Evolutionary conservation across 2,797 vertebrate genomes (phyloP).

Genomic region (Lepus oiostolus): DNA sequence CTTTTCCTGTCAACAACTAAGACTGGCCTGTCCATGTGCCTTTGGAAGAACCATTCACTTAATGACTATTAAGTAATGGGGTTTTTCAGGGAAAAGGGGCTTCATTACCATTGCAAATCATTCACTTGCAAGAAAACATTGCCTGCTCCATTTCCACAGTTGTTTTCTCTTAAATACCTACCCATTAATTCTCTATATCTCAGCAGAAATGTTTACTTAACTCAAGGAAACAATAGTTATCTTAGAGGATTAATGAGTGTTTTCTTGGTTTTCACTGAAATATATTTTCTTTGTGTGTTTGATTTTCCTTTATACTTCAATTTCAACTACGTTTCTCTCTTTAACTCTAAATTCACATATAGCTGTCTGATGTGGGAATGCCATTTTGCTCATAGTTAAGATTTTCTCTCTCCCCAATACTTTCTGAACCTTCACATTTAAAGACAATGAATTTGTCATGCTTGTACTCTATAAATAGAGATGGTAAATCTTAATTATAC

Average conservation of each 20-base stretch:
- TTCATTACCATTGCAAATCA: conserved; percentile 53
- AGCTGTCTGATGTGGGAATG: conserved; percentile 50
- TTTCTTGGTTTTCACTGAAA: conserved; percentile 69
- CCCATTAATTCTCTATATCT: conserved; percentile 66
- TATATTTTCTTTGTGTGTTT: conserved; percentile 48
- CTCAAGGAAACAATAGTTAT: conserved; percentile 65
- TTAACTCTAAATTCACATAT: conserved; percentile 57
- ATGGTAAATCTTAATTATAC: conserved; percentile 86
- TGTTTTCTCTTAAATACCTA: conserved; percentile 65
- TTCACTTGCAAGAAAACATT: conserved; percentile 63
- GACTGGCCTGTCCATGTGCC: conserved; percentile 42
- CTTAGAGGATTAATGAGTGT: conserved; percentile 55
- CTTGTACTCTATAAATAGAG: conserved; percentile 86
- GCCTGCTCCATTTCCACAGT: conserved; percentile 14
- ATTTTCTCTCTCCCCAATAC: conserved; percentile 64
- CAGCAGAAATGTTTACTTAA: conserved; percentile 72
- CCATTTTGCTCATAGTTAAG: conserved; percentile 75
- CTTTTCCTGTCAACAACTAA: conserved; percentile 65
- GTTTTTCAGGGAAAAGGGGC: conserved; percentile 1
- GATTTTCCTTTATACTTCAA: conserved; percentile 63
- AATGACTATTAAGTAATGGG: conserved; percentile 67
- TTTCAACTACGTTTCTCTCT: conserved; percentile 60
- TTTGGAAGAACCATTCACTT: conserved; percentile 60
- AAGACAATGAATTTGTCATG: conserved; percentile 85
- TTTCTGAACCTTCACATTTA: conserved; percentile 80